phyloP scores from a whole-genome alignment of 2,797 vertebrate species.

The Pipistrellus pygmaeus region DNA sequence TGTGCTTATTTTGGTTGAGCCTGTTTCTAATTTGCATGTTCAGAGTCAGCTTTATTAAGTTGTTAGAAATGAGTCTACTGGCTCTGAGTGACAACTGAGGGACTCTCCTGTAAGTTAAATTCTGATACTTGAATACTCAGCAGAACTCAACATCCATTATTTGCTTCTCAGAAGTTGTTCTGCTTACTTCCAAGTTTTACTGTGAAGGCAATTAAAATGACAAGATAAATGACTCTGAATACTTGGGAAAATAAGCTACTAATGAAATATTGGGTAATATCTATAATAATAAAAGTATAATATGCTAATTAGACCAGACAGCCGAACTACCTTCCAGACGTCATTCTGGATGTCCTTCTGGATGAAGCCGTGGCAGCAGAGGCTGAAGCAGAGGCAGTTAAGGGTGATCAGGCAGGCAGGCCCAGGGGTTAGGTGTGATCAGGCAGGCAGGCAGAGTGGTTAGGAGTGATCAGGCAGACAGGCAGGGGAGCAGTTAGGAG shows the following conservation, averaged over 20 bases:
- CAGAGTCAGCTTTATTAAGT: background rate
- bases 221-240: background rate
- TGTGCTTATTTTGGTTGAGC: background rate
- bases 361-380: no score
- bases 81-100: background rate
- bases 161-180: background rate
- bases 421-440: no score
- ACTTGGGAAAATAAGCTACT: background rate
- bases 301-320: no score
- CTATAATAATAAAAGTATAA: no score
- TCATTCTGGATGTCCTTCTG: no score
- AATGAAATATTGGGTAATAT: conserved; percentile 1
- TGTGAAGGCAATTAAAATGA: background rate
- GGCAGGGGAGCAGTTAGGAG: no score
- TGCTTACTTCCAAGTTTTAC: conserved; percentile 33
- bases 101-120: background rate
- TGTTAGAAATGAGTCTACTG: background rate
- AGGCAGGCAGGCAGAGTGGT: no score
- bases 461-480: no score
- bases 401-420: no score
- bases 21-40: conserved; percentile 10
- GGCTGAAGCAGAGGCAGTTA: no score
- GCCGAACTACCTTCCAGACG: no score
- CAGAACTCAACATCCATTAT: background rate
- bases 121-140: background rate